phyloP scores from a whole-genome alignment of 2,797 vertebrate species.

The Pangasius larnaudii region DNA sequence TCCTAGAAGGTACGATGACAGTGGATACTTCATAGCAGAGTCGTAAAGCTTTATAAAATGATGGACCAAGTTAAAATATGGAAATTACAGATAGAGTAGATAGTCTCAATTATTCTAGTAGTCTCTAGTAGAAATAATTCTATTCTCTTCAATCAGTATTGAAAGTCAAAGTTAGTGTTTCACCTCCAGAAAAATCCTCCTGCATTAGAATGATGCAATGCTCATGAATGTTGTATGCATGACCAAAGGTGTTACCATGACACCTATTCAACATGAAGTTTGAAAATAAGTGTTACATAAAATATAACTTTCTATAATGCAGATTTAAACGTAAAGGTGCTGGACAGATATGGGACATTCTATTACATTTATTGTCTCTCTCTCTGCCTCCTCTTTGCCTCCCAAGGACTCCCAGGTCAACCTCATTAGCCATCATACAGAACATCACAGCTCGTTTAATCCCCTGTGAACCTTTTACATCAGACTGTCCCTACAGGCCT shows the following conservation, averaged over 20 bases:
- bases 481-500: constrained; percentile 57
- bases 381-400: constrained; percentile 20
- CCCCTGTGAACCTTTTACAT: constrained; percentile 66
- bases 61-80: neutral
- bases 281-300: constrained; percentile 1
- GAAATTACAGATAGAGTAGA: neutral
- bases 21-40: neutral
- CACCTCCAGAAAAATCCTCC: constrained; percentile 6
- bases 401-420: constrained; percentile 51
- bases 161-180: constrained; percentile 5
- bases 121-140: neutral
- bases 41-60: too few relatives aligned
- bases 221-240: neutral
- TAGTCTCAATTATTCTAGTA: neutral
- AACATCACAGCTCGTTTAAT: constrained; percentile 70
- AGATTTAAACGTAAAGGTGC: neutral
- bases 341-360: neutral
- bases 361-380: constrained; percentile 3
- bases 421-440: constrained; percentile 65
- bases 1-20: neutral
- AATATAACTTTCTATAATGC: neutral
- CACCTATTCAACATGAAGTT: neutral
- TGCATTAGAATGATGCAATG: neutral
- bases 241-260: constrained; percentile 7
- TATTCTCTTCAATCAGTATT: neutral